These are phyloP conservation scores for Bombyx huttoni DNA, from an alignment of 2,888 invertebrate genomes.

Conservation along the genomic window DNA sequence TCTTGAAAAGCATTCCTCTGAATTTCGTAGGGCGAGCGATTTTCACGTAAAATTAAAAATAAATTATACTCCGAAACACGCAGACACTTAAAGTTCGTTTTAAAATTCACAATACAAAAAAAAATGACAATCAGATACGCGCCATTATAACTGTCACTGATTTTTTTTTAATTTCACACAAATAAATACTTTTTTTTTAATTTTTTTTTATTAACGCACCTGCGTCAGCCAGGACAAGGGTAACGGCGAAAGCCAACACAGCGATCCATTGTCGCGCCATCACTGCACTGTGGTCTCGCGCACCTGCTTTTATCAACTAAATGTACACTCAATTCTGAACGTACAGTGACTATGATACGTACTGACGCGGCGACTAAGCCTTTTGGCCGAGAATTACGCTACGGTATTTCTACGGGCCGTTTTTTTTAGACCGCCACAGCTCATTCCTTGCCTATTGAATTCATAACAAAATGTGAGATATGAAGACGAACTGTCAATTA, in stretches of 20 bases:
- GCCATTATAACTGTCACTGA: background rate
- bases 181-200: no score
- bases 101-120: background rate
- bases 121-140: background rate
- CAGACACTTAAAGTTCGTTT: background rate
- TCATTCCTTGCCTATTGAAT: no score
- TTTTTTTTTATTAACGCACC: slow-evolving; percentile 20
- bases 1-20: no score
- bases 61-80: background rate
- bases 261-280: slow-evolving; percentile 26
- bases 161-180: background rate
- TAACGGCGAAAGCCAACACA: slow-evolving; percentile 17
- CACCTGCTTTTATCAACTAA: slow-evolving; percentile 29
- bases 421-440: no score
- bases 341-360: background rate
- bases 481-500: no score
- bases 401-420: no score
- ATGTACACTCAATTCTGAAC: slow-evolving; percentile 11
- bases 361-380: background rate
- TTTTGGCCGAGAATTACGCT: no score
- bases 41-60: background rate
- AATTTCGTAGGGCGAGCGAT: no score
- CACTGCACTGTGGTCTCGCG: slow-evolving; percentile 24
- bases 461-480: no score
- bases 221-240: slow-evolving; percentile 16